A percentile compares a stretch with the other conserved stretches of the same genome.
Evolutionary conservation across 2,888 invertebrate genomes (phyloP).

Genomic region (Cataglyphis rosenhaueri): DNA sequence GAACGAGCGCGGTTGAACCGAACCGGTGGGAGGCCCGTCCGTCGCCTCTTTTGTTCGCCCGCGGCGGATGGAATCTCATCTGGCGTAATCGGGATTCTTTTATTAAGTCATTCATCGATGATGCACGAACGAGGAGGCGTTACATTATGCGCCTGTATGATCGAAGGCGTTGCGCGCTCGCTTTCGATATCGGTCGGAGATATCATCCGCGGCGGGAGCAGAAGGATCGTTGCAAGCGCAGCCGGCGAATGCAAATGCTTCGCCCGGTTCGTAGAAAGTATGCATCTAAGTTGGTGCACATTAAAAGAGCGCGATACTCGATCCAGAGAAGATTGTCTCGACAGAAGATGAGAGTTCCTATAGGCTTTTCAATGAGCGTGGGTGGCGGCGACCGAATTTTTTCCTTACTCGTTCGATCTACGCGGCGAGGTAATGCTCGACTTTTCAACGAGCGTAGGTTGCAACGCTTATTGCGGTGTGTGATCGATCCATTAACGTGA

Average conservation of each 20-base stretch:
- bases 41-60: constrained; percentile 70
- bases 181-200: constrained; percentile 61
- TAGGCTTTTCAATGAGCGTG: constrained; percentile 7
- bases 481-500: constrained; percentile 41
- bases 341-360: neutral
- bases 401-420: neutral
- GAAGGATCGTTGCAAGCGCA: constrained; percentile 45
- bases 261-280: constrained; percentile 5
- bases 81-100: constrained; percentile 75
- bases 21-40: constrained; percentile 58
- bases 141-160: constrained; percentile 55
- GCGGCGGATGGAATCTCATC: constrained; percentile 70
- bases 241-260: constrained; percentile 19
- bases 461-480: constrained; percentile 34
- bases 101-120: constrained; percentile 75
- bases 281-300: neutral
- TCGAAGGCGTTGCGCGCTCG: constrained; percentile 68
- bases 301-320: neutral
- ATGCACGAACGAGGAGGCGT: constrained; percentile 71
- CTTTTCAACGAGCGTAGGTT: constrained; percentile 50
- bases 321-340: neutral
- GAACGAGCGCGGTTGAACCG: constrained; percentile 18
- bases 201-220: constrained; percentile 22
- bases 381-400: constrained; percentile 20
- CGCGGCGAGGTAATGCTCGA: constrained; percentile 35